Evolutionary conservation across 2,113 vertebrate species (phyloP).

Genomic region (Protomyctophum bolini): DNA sequence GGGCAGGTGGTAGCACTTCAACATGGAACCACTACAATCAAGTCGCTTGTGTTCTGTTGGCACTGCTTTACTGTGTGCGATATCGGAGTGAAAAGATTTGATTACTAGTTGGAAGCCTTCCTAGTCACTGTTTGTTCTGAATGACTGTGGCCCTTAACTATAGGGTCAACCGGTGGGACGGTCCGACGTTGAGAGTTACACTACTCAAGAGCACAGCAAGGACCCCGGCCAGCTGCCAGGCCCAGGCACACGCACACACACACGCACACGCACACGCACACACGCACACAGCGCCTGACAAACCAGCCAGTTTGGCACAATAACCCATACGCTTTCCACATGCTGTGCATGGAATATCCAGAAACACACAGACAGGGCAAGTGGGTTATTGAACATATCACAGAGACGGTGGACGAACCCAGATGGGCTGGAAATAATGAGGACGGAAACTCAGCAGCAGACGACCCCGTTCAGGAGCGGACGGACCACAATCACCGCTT

Average conservation of each 20-base stretch:
- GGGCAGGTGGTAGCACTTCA: no score
- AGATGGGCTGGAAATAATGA: constrained; percentile 71
- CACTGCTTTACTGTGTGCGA: no score
- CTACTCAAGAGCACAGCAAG: constrained; percentile 27
- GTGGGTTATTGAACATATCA: constrained; percentile 60
- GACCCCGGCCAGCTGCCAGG: constrained; percentile 52
- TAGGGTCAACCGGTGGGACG: no score
- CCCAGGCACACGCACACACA: constrained; percentile 31
- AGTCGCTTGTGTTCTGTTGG: no score
- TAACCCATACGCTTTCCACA: not conserved
- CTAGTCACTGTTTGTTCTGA: no score
- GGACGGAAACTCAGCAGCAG: constrained; percentile 55
- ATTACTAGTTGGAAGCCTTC: no score
- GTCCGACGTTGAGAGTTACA: constrained; percentile 18
- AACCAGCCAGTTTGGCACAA: no score
- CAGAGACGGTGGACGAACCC: constrained; percentile 36
- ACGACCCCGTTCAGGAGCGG: constrained; percentile 56
- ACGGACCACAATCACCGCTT: constrained; percentile 55
- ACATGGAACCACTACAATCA: no score
- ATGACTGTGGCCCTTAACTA: no score
- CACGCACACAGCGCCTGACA: constrained; percentile 5
- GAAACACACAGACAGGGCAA: constrained; percentile 17
- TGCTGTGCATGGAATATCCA: not conserved
- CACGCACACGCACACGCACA: constrained; percentile 27
- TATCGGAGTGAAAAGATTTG: no score